phyloP scores from a whole-genome alignment of 2,113 vertebrate genomes.

The Epinephelus fuscoguttatus region DNA sequence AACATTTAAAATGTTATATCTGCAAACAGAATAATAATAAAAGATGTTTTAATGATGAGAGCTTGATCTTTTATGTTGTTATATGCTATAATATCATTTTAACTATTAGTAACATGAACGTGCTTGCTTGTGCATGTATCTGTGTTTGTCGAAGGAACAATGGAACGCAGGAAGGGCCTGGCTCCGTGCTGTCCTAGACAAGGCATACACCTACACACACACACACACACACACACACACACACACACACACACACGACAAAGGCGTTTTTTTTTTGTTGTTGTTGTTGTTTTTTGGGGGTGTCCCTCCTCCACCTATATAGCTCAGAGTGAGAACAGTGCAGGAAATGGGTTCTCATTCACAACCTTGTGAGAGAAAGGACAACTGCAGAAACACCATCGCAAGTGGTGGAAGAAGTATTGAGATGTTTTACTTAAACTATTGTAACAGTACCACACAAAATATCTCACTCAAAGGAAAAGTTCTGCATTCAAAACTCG shows the following conservation, averaged over 20 bases:
- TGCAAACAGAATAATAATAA: background rate
- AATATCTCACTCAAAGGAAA: background rate
- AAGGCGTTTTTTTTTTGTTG: background rate
- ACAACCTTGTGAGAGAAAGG: conserved; percentile 67
- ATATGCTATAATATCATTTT: background rate
- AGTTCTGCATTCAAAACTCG: background rate
- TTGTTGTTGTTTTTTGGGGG: too few species aligned
- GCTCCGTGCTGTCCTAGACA: conserved; percentile 51
- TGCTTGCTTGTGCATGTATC: conserved; percentile 9
- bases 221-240: conserved; percentile 5
- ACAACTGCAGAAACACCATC: conserved; percentile 55
- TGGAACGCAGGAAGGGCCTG: conserved; percentile 45
- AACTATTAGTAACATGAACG: background rate
- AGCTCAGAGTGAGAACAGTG: conserved; percentile 63
- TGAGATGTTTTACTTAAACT: background rate
- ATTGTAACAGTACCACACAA: background rate
- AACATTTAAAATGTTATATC: background rate
- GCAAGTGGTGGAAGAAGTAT: background rate
- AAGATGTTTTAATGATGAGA: background rate
- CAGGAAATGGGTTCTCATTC: conserved; percentile 77
- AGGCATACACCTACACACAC: conserved; percentile 14
- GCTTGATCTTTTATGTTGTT: background rate
- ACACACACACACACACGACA: conserved; percentile 15
- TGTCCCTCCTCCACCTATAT: conserved; percentile 43
- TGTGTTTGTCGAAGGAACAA: conserved; percentile 43